Evolutionary conservation across 2,888 invertebrate species (phyloP), one percentile per base, ranked within the genome.

Genomic region (Mythimna albipuncta): DNA sequence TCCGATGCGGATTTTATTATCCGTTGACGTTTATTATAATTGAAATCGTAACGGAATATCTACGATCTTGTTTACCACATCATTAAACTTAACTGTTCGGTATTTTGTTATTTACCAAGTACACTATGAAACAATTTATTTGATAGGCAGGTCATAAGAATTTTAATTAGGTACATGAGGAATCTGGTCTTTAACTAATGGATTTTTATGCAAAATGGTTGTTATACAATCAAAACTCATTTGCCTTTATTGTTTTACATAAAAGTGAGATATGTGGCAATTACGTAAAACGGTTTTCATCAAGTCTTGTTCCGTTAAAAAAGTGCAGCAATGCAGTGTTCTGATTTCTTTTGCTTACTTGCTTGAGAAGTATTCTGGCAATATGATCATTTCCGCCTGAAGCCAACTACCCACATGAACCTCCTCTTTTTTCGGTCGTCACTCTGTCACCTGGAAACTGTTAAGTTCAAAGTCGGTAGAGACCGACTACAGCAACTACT

Each of bases 281-380:
- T 65, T 79, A 64, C 54, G 54, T 21, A 38, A 79, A 70, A 79
- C 19, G 52, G 47, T 61, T 75, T 76, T 71, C 52, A 66, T 74
- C 58, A 61, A 75, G 70, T 62, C 54, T 57, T 50, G 58, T 50
- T 57, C 41, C 58, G 63, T 57, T 72, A 72, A 13, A 44, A 69
- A 57, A 62, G 70, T 59, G 50, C 63, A 50, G 61, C 79, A 70
- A 75, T 63, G 54, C 61, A 50, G 19, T 70, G 77, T 68, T 75
- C 73, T 69, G 81, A 83, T 85, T 87, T 85, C 82, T 83, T 69
- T 64, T 69, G 54, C 62, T 69, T 35, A 71, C 70, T 64, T 69
- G 54, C 62, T 69, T 35, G 72, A 67, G 59, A 79, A 80, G 59
- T 73, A 77, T 59, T 50, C 0, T 50, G 19, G 0, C 50, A 6